Conservation (phyloP, 53 echinoderm and acorn worm species). For the Zoroaster sp. region DNA sequence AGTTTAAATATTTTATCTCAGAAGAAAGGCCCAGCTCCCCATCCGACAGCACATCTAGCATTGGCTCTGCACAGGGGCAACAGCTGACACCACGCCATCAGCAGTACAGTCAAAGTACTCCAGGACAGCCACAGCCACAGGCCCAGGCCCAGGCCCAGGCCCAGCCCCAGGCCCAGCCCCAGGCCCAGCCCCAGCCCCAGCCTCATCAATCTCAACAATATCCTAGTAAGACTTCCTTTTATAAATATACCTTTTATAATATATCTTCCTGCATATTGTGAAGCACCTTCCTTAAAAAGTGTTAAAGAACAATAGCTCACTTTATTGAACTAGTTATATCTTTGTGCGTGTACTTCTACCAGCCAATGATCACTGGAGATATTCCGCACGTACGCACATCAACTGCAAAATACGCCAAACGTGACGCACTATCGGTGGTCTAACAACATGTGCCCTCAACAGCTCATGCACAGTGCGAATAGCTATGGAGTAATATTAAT, state of each 20-base stretch:
- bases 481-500: neutral
- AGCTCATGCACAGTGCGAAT: no score
- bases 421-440: no score
- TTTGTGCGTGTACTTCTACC: neutral
- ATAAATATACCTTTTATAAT: no score
- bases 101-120: conserved; percentile 42
- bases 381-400: no score
- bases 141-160: conserved; percentile 17
- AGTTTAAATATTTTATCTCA: neutral
- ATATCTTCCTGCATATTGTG: no score
- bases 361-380: no score
- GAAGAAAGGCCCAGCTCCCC: conserved; percentile 86
- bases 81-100: conserved; percentile 62
- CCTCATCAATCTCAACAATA: conserved; percentile 44
- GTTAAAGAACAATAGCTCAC: no score
- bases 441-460: no score
- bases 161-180: conserved; percentile 5
- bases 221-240: neutral
- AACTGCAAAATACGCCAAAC: no score
- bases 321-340: no score
- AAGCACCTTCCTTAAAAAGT: neutral
- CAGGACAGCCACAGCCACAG: conserved; percentile 36
- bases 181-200: neutral
- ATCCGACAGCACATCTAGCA: conserved; percentile 86
- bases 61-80: conserved; percentile 69